A percentile compares a stretch with the other conserved stretches of the same genome.
Evolutionary conservation across 1,140 invertebrate species (phyloP).

Genomic region (Drosophila albomicans): DNA sequence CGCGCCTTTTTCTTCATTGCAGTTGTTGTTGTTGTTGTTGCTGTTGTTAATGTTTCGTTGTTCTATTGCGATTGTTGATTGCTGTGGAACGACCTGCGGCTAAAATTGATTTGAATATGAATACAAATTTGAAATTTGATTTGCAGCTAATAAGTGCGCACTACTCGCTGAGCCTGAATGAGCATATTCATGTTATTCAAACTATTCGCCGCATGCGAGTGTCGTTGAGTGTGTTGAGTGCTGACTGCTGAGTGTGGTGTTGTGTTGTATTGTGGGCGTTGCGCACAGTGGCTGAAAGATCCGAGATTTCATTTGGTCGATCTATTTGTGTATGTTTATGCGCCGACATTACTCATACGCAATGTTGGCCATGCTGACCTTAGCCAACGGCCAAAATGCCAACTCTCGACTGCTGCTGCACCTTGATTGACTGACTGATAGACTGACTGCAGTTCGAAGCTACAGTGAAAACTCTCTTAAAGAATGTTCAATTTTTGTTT

Average conservation of each 20-base stretch:
- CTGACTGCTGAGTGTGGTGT: not conserved
- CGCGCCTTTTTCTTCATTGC: slow-evolving; percentile 7
- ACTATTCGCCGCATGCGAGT: slow-evolving; percentile 1
- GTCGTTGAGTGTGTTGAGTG: not conserved
- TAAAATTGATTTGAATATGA: slow-evolving; percentile 40
- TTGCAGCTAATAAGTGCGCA: slow-evolving; percentile 26
- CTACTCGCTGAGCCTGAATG: slow-evolving; percentile 2
- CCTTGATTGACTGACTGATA: slow-evolving; percentile 50
- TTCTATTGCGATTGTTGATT: slow-evolving; percentile 21
- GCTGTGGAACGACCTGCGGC: slow-evolving; percentile 34
- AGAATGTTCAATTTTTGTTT: too few relatives aligned
- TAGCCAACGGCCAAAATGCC: slow-evolving; percentile 49
- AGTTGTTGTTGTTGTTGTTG: not conserved
- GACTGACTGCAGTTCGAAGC: slow-evolving; percentile 10
- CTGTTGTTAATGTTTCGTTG: not conserved
- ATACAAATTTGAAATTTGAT: slow-evolving; percentile 31
- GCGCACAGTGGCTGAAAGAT: slow-evolving; percentile 43
- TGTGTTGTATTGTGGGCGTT: slow-evolving; percentile 31
- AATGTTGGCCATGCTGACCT: slow-evolving; percentile 52
- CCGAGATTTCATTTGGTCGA: slow-evolving; percentile 6
- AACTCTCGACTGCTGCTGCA: slow-evolving; percentile 38
- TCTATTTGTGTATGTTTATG: not conserved
- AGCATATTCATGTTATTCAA: slow-evolving; percentile 22
- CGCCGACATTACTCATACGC: slow-evolving; percentile 58
- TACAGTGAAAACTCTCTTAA: not conserved